Evolutionary conservation across 2,113 vertebrate species (phyloP), one percentile per base, ranked within the genome.

Genomic region (Poecile atricapillus): DNA sequence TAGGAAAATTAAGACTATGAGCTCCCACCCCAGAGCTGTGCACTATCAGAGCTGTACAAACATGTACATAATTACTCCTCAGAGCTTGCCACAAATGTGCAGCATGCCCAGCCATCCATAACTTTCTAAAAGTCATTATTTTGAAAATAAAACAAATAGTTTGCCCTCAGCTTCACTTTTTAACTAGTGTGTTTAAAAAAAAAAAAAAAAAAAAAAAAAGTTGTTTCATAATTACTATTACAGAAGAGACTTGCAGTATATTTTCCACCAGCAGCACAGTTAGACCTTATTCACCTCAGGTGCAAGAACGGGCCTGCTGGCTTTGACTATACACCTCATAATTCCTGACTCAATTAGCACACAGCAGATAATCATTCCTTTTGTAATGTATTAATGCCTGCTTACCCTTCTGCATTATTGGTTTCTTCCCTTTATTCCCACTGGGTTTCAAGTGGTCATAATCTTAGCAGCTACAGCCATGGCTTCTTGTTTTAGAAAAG

Each of bases 181-280:
- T 63, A n/a, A 41, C 30, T 31, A 59, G 19, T 9, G 18, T 73
- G 18, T 35, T 63, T 3, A 30, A 62, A 84, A 67, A 65, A 58
- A 30, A 21, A 25, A 49, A n/a, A 41, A 49, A 39, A 28, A 39
- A 59, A 58, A 33, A 50, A 47, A 44, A 37, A 56, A 9, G 15
- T 30, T 9, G n/a, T 37, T 91, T 88, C 15, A 6, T 87, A 83
- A 86, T 55, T 70, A 43, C 76, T 83, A 11, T 77, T 87, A 67
- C 75, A 86, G 59, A 86, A 77, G 55, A 89, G 58, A 74, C 50
- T 53, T 70, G 59, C 27, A 27, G 74, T 83, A 25, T 33, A 58
- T 85, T 94, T 95, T 91, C 91, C 52, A 94, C 46, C 79, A 86
- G 31, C 75, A 74, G 77, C 77, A 62, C 59, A 85, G 58, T 71